Conservation (phyloP, 1,140 invertebrate species). For the Berghia stephanieae region DNA sequence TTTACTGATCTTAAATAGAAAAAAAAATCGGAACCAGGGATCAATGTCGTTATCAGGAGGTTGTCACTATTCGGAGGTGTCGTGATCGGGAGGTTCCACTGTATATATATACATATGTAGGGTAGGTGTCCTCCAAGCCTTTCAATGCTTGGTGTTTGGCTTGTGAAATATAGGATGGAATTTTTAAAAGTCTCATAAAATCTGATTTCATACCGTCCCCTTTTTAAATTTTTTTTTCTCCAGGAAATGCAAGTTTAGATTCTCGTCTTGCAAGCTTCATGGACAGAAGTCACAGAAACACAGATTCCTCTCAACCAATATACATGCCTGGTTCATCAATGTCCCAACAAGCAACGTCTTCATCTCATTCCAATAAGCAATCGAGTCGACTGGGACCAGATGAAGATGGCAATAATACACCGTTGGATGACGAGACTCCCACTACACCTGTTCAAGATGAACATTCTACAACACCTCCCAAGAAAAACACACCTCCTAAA, state of each 20-base stretch:
- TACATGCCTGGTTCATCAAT: no score
- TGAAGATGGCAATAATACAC: conserved; percentile 53
- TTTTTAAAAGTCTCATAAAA: no score
- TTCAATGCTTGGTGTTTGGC: no score
- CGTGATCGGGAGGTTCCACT: no score
- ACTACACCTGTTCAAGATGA: conserved; percentile 47
- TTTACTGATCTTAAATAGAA: no score
- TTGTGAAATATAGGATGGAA: no score
- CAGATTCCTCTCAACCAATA: conserved; percentile 32
- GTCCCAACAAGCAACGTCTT: neutral
- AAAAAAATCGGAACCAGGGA: no score
- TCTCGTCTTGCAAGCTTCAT: conserved; percentile 34
- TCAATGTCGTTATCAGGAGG: no score
- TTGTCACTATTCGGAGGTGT: no score
- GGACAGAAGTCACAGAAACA: conserved; percentile 23
- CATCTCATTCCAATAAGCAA: conserved; percentile 30
- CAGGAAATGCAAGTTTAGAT: conserved; percentile 30
- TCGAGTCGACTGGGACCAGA: conserved; percentile 25
- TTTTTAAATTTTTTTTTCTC: neutral
- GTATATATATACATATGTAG: no score
- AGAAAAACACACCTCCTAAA: conserved; percentile 20
- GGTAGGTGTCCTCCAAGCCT: no score
- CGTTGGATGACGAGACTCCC: conserved; percentile 53
- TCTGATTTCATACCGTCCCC: no score
- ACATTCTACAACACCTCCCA: conserved; percentile 33